Conservation (phyloP, 2,113 vertebrate species). For the Cairina moschata region DNA sequence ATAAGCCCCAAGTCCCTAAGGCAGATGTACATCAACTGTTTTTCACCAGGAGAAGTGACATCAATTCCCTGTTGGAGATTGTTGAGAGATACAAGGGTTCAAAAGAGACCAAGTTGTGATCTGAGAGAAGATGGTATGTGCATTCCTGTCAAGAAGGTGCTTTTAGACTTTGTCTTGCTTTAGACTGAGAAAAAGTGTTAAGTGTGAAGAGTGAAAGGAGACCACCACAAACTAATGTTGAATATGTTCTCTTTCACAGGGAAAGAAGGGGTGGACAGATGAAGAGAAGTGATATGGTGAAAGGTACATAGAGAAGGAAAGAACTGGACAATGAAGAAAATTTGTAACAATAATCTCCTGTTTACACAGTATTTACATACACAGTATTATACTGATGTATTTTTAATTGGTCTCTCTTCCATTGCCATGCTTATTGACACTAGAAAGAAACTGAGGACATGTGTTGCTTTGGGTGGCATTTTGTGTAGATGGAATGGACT, state of each 20-base stretch:
- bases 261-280: not conserved
- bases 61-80: conserved; percentile 45
- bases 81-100: conserved; percentile 28
- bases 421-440: not conserved
- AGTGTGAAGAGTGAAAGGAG: not conserved
- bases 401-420: not conserved
- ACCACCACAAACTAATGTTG: not conserved
- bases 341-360: not conserved
- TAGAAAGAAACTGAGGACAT: not conserved
- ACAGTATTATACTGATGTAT: not conserved
- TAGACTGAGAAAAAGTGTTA: not conserved
- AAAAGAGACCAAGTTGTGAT: conserved; percentile 25
- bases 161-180: not conserved
- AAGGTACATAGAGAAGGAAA: not conserved
- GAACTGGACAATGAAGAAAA: not conserved
- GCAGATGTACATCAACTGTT: conserved; percentile 63
- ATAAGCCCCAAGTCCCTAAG: conserved; percentile 41
- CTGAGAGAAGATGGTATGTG: not conserved
- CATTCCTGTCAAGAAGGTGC: not conserved
- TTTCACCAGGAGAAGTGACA: conserved; percentile 51
- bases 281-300: not conserved
- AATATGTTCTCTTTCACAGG: not conserved
- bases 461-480: not conserved
- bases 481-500: not conserved
- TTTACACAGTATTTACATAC: not conserved